A percentile compares a stretch with the other conserved stretches of the same genome.
phyloP scores from a whole-genome alignment of 2,113 vertebrate species.

The Carlito syrichta region DNA sequence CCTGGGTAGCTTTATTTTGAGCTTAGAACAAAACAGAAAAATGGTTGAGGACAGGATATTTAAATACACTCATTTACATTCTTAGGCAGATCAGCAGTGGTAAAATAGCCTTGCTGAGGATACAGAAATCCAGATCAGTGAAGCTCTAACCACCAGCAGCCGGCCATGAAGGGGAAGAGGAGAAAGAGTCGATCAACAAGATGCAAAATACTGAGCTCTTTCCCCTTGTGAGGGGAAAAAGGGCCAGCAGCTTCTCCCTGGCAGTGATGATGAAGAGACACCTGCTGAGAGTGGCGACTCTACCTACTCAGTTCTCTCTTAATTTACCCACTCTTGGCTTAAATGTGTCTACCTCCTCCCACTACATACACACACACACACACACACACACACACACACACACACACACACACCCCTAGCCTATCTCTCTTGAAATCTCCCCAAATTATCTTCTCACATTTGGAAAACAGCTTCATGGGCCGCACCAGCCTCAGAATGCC shows the following conservation, averaged over 20 bases:
- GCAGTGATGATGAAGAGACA: not conserved
- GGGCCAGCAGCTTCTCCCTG: not conserved
- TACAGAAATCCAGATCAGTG: not conserved
- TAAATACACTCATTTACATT: conserved; percentile 68
- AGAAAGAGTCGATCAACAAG: not conserved
- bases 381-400: too few relatives aligned
- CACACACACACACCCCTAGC: too few relatives aligned
- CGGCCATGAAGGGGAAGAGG: not conserved
- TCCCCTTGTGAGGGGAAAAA: not conserved
- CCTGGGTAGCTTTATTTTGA: conserved; percentile 74
- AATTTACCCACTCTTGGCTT: not conserved
- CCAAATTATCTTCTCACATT: not conserved
- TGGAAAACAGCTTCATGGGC: not conserved
- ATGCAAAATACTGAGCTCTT: not conserved
- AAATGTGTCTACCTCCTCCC: too few relatives aligned
- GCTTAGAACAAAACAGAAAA: conserved; percentile 69
- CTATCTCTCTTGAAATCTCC: not conserved
- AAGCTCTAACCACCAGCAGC: not conserved
- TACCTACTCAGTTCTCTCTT: not conserved
- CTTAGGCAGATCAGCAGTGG: not conserved
- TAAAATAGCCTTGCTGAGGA: conserved; percentile 14
- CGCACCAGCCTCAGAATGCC: not conserved
- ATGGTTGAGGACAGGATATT: conserved; percentile 66
- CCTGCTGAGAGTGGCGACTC: too few relatives aligned
- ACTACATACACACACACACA: not conserved